A percentile compares a stretch with the other conserved stretches of the same genome.
Conservation (phyloP, 2,888 invertebrate genomes). For the Neoscelio sp. region DNA sequence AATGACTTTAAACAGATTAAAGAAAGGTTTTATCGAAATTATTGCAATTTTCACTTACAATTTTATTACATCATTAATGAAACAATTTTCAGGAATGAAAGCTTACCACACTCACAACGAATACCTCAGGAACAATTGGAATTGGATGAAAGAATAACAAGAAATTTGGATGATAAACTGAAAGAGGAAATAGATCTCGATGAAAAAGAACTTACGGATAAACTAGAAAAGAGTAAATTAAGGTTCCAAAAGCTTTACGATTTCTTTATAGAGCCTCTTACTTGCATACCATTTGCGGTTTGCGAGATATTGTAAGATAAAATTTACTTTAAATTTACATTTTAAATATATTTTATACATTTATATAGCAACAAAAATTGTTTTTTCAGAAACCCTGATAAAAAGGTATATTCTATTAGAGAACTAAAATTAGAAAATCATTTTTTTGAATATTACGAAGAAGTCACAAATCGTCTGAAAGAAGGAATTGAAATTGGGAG, state of each 20-base stretch:
- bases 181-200: slow-evolving; percentile 87
- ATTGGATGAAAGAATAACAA: slow-evolving; percentile 87
- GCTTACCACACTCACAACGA: slow-evolving; percentile 86
- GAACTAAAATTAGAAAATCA: slow-evolving; percentile 86
- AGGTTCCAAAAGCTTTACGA: slow-evolving; percentile 86
- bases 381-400: slow-evolving; percentile 71
- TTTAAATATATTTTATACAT: neutral
- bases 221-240: slow-evolving; percentile 88
- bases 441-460: slow-evolving; percentile 85
- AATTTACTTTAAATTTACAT: neutral
- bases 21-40: slow-evolving; percentile 82
- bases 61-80: slow-evolving; percentile 18
- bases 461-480: slow-evolving; percentile 86
- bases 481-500: too few relatives aligned
- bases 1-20: slow-evolving; percentile 86
- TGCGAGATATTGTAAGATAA: slow-evolving; percentile 76
- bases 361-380: slow-evolving; percentile 1
- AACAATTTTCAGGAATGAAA: slow-evolving; percentile 83
- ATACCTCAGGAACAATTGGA: slow-evolving; percentile 86
- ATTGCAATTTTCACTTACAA: neutral
- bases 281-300: slow-evolving; percentile 79
- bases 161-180: slow-evolving; percentile 86
- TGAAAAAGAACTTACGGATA: slow-evolving; percentile 87
- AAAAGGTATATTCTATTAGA: slow-evolving; percentile 85
- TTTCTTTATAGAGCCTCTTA: slow-evolving; percentile 87